Evolutionary conservation across 2,797 vertebrate species (phyloP).

Genomic region (Percopsis omiscomaycus): DNA sequence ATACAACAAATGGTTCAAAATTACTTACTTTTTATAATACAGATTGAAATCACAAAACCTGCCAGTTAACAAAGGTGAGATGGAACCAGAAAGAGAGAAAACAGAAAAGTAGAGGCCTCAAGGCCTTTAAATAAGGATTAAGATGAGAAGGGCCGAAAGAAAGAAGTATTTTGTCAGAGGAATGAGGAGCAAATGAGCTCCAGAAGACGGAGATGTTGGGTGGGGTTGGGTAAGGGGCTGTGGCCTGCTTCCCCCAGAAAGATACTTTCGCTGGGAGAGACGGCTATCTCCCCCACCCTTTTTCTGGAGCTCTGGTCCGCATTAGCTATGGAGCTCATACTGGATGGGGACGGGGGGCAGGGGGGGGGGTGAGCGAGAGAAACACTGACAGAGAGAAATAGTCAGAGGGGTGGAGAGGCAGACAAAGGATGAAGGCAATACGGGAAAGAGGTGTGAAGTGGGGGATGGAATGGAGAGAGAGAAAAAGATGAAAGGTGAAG

Average conservation of each 20-base stretch:
- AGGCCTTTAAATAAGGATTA: constrained; percentile 31
- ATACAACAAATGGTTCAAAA: no score
- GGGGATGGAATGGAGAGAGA: background rate
- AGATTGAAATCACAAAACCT: constrained; percentile 13
- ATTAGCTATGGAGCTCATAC: constrained; percentile 66
- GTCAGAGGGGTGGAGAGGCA: constrained; percentile 14
- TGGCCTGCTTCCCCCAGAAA: constrained; percentile 43
- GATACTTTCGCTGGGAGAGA: constrained; percentile 42
- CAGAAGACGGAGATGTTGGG: constrained; percentile 1
- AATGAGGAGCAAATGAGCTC: constrained; percentile 23
- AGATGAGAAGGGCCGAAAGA: constrained; percentile 23
- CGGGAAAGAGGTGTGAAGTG: background rate
- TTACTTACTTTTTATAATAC: background rate
- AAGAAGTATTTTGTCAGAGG: constrained; percentile 23
- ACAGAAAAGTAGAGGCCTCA: background rate
- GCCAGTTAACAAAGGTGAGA: background rate
- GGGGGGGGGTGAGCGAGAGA: background rate
- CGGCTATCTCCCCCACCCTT: constrained; percentile 43
- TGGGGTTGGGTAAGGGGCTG: constrained; percentile 23
- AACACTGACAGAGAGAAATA: background rate
- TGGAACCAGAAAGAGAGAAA: constrained; percentile 17
- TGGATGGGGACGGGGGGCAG: constrained; percentile 4
- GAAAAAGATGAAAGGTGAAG: background rate
- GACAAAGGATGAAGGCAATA: constrained; percentile 1
- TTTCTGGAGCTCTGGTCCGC: constrained; percentile 58